A percentile compares a stretch with the other conserved stretches of the same genome.
Conservation (phyloP, 2,797 vertebrate species). For the Merluccius polli region DNA sequence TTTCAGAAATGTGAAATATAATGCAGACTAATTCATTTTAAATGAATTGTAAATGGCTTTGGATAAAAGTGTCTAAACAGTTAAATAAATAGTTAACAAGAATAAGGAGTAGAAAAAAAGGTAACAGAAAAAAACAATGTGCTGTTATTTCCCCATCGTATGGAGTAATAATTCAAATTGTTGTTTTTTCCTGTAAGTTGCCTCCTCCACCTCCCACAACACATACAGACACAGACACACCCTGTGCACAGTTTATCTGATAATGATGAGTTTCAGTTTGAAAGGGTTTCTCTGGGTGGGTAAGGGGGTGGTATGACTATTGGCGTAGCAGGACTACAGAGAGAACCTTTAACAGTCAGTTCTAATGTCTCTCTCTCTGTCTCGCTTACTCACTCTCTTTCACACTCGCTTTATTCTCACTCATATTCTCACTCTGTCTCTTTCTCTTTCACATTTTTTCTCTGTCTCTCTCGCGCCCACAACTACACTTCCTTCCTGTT, state of each 20-base stretch:
- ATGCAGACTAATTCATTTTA: background rate
- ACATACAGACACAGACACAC: background rate
- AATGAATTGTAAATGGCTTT: too few species aligned
- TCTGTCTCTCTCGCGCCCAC: conserved; percentile 41
- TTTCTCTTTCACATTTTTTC: background rate
- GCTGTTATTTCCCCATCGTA: background rate
- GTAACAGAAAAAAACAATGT: background rate
- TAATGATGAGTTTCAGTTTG: background rate
- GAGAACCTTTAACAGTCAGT: conserved; percentile 61
- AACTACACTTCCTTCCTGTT: conserved; percentile 39
- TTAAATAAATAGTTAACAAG: background rate
- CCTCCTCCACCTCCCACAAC: background rate
- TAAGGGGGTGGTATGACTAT: background rate
- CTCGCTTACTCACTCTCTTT: conserved; percentile 29
- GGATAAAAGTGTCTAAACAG: background rate
- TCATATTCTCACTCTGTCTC: background rate
- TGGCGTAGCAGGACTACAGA: conserved; percentile 51
- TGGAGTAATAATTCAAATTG: background rate
- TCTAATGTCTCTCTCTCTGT: conserved; percentile 50
- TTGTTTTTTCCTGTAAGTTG: background rate
- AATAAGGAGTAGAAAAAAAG: background rate
- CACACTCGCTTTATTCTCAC: background rate
- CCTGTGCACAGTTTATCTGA: background rate
- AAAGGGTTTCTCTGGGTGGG: background rate
- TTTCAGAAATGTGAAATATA: background rate